phyloP scores from a whole-genome alignment of 2,888 invertebrate species.

The Villa cingulata region DNA sequence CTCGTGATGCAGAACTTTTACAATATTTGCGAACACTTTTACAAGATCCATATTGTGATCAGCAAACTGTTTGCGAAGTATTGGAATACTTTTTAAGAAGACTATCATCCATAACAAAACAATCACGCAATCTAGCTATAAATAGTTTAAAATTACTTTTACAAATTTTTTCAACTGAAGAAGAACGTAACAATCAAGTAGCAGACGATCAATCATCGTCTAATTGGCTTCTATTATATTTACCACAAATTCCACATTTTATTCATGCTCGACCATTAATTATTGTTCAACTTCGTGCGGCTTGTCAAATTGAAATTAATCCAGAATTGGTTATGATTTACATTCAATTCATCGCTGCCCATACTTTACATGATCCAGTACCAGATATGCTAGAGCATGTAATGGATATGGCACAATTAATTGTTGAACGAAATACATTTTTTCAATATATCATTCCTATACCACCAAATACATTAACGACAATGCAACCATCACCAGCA shows the following conservation, averaged over 20 bases:
- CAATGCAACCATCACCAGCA: conserved; percentile 10
- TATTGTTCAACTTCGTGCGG: conserved; percentile 61
- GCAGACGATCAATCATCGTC: conserved; percentile 31
- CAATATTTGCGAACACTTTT: conserved; percentile 44
- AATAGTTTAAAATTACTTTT: conserved; percentile 57
- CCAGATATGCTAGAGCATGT: conserved; percentile 54
- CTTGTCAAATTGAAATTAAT: conserved; percentile 82
- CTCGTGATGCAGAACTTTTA: conserved; percentile 56
- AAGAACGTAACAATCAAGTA: conserved; percentile 17
- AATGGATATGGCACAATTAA: conserved; percentile 75
- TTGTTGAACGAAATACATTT: conserved; percentile 81
- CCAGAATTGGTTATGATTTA: conserved; percentile 62
- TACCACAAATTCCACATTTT: conserved; percentile 71
- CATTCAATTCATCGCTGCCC: conserved; percentile 67
- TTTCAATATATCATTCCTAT: conserved; percentile 63
- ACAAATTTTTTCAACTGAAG: conserved; percentile 19
- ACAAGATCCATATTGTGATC: conserved; percentile 38
- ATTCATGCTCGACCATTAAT: conserved; percentile 52
- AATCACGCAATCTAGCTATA: conserved; percentile 61
- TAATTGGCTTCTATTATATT: conserved; percentile 45
- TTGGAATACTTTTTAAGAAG: conserved; percentile 79
- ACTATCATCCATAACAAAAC: conserved; percentile 66
- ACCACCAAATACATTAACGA: conserved; percentile 32
- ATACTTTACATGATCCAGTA: conserved; percentile 52
- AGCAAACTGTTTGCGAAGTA: conserved; percentile 62